Evolutionary conservation across 1,140 invertebrate species (phyloP).

Genomic region (Hermetia illucens): DNA sequence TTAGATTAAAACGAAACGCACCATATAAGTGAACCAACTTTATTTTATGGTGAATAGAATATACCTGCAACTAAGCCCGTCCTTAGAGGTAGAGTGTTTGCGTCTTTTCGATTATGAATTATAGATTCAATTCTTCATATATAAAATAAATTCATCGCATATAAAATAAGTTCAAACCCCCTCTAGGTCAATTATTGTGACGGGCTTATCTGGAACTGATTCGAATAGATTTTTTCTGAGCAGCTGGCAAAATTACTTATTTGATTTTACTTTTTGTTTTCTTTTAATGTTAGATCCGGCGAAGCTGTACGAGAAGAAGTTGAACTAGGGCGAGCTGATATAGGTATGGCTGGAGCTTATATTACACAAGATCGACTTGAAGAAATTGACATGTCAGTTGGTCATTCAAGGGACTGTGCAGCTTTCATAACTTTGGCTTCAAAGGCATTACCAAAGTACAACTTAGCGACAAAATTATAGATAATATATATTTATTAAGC

Average conservation of each 20-base stretch:
- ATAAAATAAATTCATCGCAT: neutral
- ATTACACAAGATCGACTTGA: slow-evolving; percentile 37
- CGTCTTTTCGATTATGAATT: too few relatives aligned
- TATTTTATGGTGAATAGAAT: too few relatives aligned
- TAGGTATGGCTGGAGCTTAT: slow-evolving; percentile 53
- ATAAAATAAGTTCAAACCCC: too few relatives aligned
- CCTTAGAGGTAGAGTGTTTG: too few relatives aligned
- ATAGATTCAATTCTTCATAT: neutral
- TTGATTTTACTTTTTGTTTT: slow-evolving; percentile 8
- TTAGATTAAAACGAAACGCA: too few relatives aligned
- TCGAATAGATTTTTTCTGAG: too few relatives aligned
- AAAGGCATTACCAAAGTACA: slow-evolving; percentile 52
- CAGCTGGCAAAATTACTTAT: slow-evolving; percentile 4
- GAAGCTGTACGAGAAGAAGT: slow-evolving; percentile 40
- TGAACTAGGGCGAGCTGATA: slow-evolving; percentile 33
- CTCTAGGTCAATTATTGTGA: too few relatives aligned
- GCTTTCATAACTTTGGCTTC: slow-evolving; percentile 57
- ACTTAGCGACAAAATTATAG: neutral
- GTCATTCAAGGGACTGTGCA: slow-evolving; percentile 55
- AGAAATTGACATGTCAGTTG: slow-evolving; percentile 39
- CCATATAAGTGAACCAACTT: too few relatives aligned
- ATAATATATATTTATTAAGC: neutral
- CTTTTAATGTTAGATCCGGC: slow-evolving; percentile 38
- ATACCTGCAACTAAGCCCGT: too few relatives aligned
- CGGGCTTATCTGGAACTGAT: too few relatives aligned